Percentiles rank a stretch among this genome's conserved stretches.
Conservation (phyloP, 2,113 vertebrate species). For the Takifugu bimaculatus region DNA sequence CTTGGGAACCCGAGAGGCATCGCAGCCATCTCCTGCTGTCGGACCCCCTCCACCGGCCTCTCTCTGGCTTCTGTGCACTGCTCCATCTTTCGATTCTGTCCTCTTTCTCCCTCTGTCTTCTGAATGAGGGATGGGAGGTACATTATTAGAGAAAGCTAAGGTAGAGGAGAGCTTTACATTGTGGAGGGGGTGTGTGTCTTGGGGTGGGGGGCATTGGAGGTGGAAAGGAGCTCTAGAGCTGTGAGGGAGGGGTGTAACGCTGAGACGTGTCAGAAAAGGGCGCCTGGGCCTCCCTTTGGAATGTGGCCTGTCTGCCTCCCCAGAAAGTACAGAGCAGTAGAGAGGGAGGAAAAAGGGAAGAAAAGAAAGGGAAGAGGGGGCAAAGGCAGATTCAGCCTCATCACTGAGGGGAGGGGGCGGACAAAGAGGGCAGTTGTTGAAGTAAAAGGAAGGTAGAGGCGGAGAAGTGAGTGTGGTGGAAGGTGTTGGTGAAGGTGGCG, state of each 20-base stretch:
- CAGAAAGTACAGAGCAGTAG: conserved; percentile 66
- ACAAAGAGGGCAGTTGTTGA: conserved; percentile 38
- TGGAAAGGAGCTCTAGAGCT: conserved; percentile 52
- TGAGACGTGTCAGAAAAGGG: conserved; percentile 80
- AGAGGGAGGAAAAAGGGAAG: conserved; percentile 42
- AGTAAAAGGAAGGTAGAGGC: conserved; percentile 6
- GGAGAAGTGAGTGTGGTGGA: conserved; percentile 54
- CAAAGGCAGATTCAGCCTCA: conserved; percentile 57
- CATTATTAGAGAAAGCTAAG: conserved; percentile 40
- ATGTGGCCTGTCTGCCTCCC: conserved; percentile 81
- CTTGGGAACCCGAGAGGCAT: conserved; percentile 73
- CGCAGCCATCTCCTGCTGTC: conserved; percentile 68
- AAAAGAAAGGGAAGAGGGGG: conserved; percentile 54
- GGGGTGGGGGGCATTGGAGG: conserved; percentile 27
- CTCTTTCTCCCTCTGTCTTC: not conserved
- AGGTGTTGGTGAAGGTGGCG: conserved; percentile 54
- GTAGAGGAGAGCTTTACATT: conserved; percentile 31
- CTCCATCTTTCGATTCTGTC: conserved; percentile 2
- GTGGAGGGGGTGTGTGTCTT: not conserved
- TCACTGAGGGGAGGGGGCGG: conserved; percentile 44
- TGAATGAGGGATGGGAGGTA: conserved; percentile 9
- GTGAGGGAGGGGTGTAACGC: conserved; percentile 71
- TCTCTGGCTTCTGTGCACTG: conserved; percentile 23
- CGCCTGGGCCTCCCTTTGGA: conserved; percentile 80
- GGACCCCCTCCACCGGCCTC: conserved; percentile 47